These are phyloP conservation scores for Eupithecia subumbrata DNA, from an alignment of 2,888 invertebrate genomes.

Conservation along the genomic window DNA sequence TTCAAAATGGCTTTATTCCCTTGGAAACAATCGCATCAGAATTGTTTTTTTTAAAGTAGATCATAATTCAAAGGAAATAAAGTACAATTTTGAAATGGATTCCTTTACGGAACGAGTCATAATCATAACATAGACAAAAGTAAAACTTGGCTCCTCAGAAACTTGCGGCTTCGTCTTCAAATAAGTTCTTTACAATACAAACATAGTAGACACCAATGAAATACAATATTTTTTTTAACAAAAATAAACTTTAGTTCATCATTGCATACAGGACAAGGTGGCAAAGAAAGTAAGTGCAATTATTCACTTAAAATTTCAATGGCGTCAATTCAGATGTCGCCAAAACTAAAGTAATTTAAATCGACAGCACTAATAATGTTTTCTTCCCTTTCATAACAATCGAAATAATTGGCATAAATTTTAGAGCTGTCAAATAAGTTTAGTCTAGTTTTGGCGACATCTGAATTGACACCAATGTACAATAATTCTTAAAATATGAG, in stretches of 20 bases:
- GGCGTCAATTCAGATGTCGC: no score
- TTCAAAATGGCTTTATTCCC: not conserved
- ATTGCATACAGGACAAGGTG: not conserved
- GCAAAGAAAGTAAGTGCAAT: not conserved
- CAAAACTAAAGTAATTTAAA: no score
- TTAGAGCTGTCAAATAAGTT: no score
- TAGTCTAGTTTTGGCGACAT: no score
- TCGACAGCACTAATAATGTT: no score
- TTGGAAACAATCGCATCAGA: not conserved
- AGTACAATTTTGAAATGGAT: not conserved
- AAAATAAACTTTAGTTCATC: not conserved
- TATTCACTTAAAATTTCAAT: not conserved
- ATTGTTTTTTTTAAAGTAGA: not conserved
- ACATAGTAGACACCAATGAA: not conserved
- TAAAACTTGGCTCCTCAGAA: not conserved
- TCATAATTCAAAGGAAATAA: not conserved
- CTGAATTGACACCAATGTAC: no score
- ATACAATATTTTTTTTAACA: not conserved
- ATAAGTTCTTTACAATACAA: not conserved
- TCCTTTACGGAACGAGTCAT: not conserved
- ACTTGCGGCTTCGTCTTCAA: constrained; percentile 1
- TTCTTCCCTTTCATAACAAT: no score
- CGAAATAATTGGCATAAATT: no score
- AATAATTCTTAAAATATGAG: not conserved
- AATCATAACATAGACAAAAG: not conserved